phyloP scores from a whole-genome alignment of 2,888 invertebrate genomes.

The Linnaemya tessellans region DNA sequence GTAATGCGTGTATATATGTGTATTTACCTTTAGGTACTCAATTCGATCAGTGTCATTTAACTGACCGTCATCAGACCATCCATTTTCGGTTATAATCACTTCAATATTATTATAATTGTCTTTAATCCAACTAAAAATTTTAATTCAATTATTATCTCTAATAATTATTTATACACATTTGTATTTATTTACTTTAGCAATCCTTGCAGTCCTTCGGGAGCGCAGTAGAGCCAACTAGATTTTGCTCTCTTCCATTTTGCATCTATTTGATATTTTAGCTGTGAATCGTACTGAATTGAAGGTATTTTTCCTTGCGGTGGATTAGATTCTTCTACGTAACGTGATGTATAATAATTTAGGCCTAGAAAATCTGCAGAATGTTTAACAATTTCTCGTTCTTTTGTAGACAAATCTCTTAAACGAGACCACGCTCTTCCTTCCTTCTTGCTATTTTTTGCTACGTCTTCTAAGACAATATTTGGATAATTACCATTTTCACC shows the following conservation, averaged over 20 bases:
- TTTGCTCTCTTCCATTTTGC: constrained; percentile 76
- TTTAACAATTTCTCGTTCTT: constrained; percentile 74
- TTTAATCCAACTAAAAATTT: constrained; percentile 84
- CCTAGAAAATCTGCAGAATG: constrained; percentile 79
- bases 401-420: constrained; percentile 72
- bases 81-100: constrained; percentile 86
- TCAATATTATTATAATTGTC: constrained; percentile 84
- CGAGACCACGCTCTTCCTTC: constrained; percentile 79
- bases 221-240: constrained; percentile 78
- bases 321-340: constrained; percentile 73
- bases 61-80: constrained; percentile 84
- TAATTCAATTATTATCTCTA: constrained; percentile 24
- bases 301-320: constrained; percentile 80
- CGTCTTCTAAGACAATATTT: constrained; percentile 77
- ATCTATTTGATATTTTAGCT: constrained; percentile 74
- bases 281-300: constrained; percentile 84
- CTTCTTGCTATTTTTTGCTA: constrained; percentile 77
- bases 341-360: constrained; percentile 78
- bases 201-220: constrained; percentile 77
- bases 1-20: not conserved
- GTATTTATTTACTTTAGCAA: constrained; percentile 73
- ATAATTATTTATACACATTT: not conserved
- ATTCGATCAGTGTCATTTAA: constrained; percentile 82
- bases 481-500: constrained; percentile 79
- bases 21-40: constrained; percentile 75